Percentiles rank a stretch among this genome's conserved stretches.
Conservation (phyloP, 30 jellyfish, hydroid and myxozoan species). For the Pelagia noctiluca region DNA sequence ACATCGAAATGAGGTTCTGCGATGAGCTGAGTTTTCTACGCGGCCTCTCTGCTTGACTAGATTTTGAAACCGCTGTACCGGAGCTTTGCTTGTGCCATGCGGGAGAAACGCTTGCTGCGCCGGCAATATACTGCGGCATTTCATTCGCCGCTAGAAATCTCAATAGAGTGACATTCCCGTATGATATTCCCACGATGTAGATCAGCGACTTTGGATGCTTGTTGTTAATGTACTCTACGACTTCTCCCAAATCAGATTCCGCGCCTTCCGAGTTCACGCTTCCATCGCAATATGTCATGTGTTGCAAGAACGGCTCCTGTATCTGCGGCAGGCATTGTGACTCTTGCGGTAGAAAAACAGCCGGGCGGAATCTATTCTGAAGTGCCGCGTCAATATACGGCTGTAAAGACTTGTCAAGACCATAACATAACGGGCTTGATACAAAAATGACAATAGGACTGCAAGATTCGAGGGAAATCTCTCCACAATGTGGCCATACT, state of each 20-base stretch:
- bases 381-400: slow-evolving; percentile 49
- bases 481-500: slow-evolving; percentile 37
- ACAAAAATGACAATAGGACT: slow-evolving; percentile 58
- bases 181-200: slow-evolving; percentile 48
- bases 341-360: slow-evolving; percentile 33
- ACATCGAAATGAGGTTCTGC: slow-evolving; percentile 31
- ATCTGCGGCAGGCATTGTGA: slow-evolving; percentile 33
- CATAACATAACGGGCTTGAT: slow-evolving; percentile 23
- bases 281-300: background rate
- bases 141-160: slow-evolving; percentile 34
- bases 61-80: background rate
- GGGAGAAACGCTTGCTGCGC: slow-evolving; percentile 67
- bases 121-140: slow-evolving; percentile 22
- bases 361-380: slow-evolving; percentile 51
- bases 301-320: slow-evolving; percentile 15
- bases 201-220: slow-evolving; percentile 38
- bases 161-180: slow-evolving; percentile 57
- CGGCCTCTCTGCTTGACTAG: background rate
- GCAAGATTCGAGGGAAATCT: background rate
- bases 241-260: slow-evolving; percentile 45
- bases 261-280: background rate
- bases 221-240: slow-evolving; percentile 14
- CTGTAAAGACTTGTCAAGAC: slow-evolving; percentile 24
- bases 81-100: slow-evolving; percentile 40
- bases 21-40: slow-evolving; percentile 21